phyloP scores from a whole-genome alignment of 2,797 vertebrate species.

The Erethizon dorsatum region DNA sequence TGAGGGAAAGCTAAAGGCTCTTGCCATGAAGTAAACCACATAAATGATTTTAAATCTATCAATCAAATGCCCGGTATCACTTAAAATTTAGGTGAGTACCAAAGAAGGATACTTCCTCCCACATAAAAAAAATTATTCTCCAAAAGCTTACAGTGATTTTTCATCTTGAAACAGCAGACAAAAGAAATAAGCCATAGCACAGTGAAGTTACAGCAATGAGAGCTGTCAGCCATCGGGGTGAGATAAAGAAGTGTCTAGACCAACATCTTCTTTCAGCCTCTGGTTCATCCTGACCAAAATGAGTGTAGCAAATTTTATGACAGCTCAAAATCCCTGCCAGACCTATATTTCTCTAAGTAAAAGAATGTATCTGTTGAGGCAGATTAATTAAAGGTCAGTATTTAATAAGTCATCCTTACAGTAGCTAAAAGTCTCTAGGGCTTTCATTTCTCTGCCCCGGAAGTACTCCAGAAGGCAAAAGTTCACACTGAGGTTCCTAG shows the following conservation, averaged over 20 bases:
- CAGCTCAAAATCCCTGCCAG: conserved; percentile 27
- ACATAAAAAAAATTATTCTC: conserved; percentile 27
- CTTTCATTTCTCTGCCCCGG: conserved; percentile 79
- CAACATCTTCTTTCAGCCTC: conserved; percentile 22
- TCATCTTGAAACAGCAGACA: conserved; percentile 17
- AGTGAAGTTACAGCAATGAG: neutral
- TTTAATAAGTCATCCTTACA: conserved; percentile 84
- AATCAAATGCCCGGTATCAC: neutral
- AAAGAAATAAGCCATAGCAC: conserved; percentile 12
- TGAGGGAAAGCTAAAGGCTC: conserved; percentile 9
- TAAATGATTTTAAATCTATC: conserved; percentile 22
- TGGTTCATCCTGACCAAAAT: conserved; percentile 34
- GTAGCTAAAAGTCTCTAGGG: conserved; percentile 82
- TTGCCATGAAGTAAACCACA: conserved; percentile 26
- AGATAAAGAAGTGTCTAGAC: neutral
- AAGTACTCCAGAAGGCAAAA: conserved; percentile 7
- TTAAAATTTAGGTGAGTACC: neutral
- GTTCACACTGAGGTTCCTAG: conserved; percentile 14
- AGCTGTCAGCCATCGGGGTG: neutral
- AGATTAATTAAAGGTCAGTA: conserved; percentile 85
- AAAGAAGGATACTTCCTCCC: neutral
- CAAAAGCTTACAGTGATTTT: conserved; percentile 1
- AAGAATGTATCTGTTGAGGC: conserved; percentile 85
- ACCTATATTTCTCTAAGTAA: conserved; percentile 61
- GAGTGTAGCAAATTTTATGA: conserved; percentile 51